Base-by-base conservation (phyloP, 1,140 invertebrate genomes). In the Trissolcus basalis region DNA sequence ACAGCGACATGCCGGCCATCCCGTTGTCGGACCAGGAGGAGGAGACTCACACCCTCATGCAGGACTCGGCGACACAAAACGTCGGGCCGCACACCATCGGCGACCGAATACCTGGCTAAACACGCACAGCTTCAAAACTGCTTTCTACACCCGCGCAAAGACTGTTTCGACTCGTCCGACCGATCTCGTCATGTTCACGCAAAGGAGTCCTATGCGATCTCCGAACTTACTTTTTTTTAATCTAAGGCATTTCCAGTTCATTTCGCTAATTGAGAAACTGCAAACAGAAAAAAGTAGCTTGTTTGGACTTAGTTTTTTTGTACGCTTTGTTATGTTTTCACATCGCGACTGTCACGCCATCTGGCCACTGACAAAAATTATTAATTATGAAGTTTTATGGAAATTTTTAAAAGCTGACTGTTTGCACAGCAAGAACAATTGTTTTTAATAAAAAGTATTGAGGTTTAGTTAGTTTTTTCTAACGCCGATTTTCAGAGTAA, bases 21-120 rank as follows among this genome's bases (percentile, higher is more conserved):
- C 86, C 86, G 13, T 69, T 88, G 12, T 89, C 87, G 0, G 87
- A 88, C 70, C 87, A 89, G 56, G 87, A 89, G 49, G 87, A 88
- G 47, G 87, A 89, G 48, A 88, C 86, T 0, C 84, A 81, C 41
- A 89, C 85, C 0, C 78, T 88, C n/a, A 88, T 88, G 87, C 81
- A 86, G 41, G 85, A 88, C 33, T 61, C 81, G 5, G 77, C 67
- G 32, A 67, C 82, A 14, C 77, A 82, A 4, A 60, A 76, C n/a
- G 56, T 80, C 4, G 70, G 79, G 47, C 76, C 81, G 4, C 81
- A 69, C 33, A 78, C 80, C 56, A 85, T 82, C 35, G 55, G 77
- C 67, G 86, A 81, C 70, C 82, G 86, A 51, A 83, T 87, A 74
- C 81, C 85, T 70, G 86, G 84, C 81, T 88, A 83, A 88, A 77